Evolutionary conservation across 2,113 vertebrate genomes (phyloP).

Genomic region (Plestiodon gilberti): DNA sequence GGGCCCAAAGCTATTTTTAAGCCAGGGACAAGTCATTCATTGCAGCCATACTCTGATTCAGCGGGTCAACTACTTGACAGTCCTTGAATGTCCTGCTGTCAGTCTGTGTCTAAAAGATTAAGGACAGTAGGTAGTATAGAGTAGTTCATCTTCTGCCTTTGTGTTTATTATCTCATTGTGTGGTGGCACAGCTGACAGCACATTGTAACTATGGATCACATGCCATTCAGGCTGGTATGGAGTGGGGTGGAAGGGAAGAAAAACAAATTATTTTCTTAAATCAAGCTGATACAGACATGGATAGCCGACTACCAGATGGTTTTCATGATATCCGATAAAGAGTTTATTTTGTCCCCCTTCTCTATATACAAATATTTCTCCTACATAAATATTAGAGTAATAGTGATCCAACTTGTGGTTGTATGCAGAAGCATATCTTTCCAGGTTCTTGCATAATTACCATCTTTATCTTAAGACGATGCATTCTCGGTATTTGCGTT

Average conservation of each 20-base stretch:
- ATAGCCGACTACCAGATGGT: not conserved
- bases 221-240: conserved; percentile 18
- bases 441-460: not conserved
- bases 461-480: not conserved
- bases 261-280: conserved; percentile 48
- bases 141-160: conserved; percentile 68
- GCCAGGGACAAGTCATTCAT: conserved; percentile 52
- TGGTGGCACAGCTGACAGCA: conserved; percentile 40
- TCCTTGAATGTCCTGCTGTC: conserved; percentile 69
- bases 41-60: conserved; percentile 41
- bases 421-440: not conserved
- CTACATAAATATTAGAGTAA: conserved; percentile 14
- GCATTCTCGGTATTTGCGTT: not conserved
- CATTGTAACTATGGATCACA: conserved; percentile 62
- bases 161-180: conserved; percentile 67
- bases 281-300: conserved; percentile 20
- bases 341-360: conserved; percentile 1
- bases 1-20: conserved; percentile 53
- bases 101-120: conserved; percentile 64
- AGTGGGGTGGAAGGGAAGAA: conserved; percentile 37
- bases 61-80: conserved; percentile 73
- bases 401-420: conserved; percentile 1
- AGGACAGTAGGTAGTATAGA: conserved; percentile 61
- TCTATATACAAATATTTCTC: conserved; percentile 8
- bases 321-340: conserved; percentile 31